phyloP scores from a whole-genome alignment of 2,888 invertebrate species.

The Strigamia transsilvanica region DNA sequence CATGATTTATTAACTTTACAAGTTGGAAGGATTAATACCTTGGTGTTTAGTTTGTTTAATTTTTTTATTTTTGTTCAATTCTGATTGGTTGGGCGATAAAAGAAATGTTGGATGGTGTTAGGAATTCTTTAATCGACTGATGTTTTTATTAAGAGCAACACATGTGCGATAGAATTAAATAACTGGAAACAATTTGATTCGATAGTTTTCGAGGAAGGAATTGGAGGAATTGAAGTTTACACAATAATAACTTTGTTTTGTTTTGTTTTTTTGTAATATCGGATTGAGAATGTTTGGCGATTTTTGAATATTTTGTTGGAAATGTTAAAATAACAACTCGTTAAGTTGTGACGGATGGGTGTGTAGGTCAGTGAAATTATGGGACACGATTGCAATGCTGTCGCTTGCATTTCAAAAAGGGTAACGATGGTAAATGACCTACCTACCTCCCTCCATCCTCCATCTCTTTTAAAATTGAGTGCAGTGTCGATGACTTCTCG shows the following conservation, averaged over 20 bases:
- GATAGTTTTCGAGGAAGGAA: not conserved
- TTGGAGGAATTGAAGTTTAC: not conserved
- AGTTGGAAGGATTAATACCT: not conserved
- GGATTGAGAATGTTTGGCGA: too few relatives aligned
- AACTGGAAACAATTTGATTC: conserved; percentile 22
- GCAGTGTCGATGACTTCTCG: conserved; percentile 43
- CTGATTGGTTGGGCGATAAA: not conserved
- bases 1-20: not conserved
- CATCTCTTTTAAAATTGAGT: conserved; percentile 25
- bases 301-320: too few relatives aligned
- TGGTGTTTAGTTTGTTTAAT: not conserved
- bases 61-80: not conserved
- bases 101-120: not conserved
- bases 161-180: conserved; percentile 26
- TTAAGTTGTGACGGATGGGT: not conserved
- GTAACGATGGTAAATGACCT: conserved; percentile 20
- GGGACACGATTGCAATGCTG: conserved; percentile 22
- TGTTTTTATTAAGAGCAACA: conserved; percentile 27
- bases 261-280: too few relatives aligned
- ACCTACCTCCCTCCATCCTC: not conserved
- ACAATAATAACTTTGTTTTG: not conserved
- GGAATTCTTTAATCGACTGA: conserved; percentile 17
- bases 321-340: not conserved
- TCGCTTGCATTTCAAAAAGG: conserved; percentile 44
- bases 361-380: conserved; percentile 43